Evolutionary conservation across 2,797 vertebrate genomes (phyloP), one percentile per base, ranked within the genome.

Genomic region (Aplochiton taeniatus): DNA sequence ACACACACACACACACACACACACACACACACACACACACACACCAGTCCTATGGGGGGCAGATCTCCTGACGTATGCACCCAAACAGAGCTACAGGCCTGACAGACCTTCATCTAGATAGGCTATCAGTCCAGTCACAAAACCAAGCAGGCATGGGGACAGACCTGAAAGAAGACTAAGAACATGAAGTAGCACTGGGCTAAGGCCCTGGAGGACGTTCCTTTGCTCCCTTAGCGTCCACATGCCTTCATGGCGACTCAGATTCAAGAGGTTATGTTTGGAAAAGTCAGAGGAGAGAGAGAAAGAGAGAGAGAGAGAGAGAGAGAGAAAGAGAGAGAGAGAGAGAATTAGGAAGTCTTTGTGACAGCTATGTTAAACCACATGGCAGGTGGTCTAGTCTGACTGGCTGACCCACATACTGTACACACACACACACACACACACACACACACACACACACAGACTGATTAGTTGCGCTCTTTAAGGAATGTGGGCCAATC

Each of bases 401-500:
- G 52, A 18, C 52, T 53, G 10, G 19, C 52, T 54, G 18, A 51
- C 68, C 51, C 41, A 53, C 52, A 7, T 1, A 61, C 61, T 71
- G 66, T 19, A 61, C 59, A 13, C 44, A 47, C 41, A 56, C 42
- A 58, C 56, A 71, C 61, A 20, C 66, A 61, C 59, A 61, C 59
- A 45, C 61, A 63, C 51, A 56, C 62, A 46, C 62, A 65, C 63
- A 65, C 54, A 57, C 53, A 57, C 68, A 74, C 59, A 31, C 44
- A 59, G 59, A 66, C 71, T 83, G 65, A 80, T 89, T 81, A 83
- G 86, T 80, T 88, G 82, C 83, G 84, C 80, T 87, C 69, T 74
- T 64, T 70, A 65, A 69, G 87, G 87, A 89, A 90, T 88, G 87
- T 82, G 85, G 85, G 86, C 84, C 85, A 89, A 90, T 89, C 87